Evolutionary conservation across 2,797 vertebrate species (phyloP), one percentile per base, ranked within the genome.

Genomic region (Myiotriccus ornatus): DNA sequence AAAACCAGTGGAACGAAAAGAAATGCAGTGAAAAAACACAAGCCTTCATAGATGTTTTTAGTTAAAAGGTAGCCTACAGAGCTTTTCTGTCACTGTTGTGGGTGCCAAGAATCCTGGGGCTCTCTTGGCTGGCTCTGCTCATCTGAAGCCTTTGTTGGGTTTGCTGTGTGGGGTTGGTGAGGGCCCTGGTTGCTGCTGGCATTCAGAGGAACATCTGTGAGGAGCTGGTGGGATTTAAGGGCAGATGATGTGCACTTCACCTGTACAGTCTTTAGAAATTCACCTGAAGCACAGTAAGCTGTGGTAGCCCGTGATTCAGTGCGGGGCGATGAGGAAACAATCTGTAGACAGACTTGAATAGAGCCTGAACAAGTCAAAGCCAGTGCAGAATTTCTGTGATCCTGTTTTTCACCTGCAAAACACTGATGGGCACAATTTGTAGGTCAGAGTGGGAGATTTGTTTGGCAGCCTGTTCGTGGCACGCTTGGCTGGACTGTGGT

Each of bases 321-420:
- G 2, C n/a, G 6, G 39, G 8, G 30, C 0, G 0, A 47, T 1
- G 37, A 8, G 25, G 32, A 24, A 39, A 39, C 50, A 5, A 7
- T 12, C 47, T 27, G 17, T 23, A 24, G 43, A 3, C 5, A 6
- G 43, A 6, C 22, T 21, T 5, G 22, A 69, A 21, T 3, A 20
- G 39, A 84, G 43, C 8, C 24, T 1, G 25, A 41, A 15, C 8
- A 4, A 53, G 11, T 1, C 46, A 44, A 84, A 12, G 12, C 28
- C 8, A 1, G 0, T 25, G 75, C 30, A 17, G 10, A 12, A 19
- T n/a, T 10, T 15, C 25, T 5, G 2, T 4, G 22, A 21, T 65
- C 28, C 28, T n/a, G 25, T 35, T 85, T 79, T 32, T 15, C 46
- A 91, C 76, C 57, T 88, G 76, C 53, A 57, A 71, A 2, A 7